These are phyloP conservation scores for Dioctria rufipes DNA, from an alignment of 2,888 invertebrate species.

Conservation along the genomic window DNA sequence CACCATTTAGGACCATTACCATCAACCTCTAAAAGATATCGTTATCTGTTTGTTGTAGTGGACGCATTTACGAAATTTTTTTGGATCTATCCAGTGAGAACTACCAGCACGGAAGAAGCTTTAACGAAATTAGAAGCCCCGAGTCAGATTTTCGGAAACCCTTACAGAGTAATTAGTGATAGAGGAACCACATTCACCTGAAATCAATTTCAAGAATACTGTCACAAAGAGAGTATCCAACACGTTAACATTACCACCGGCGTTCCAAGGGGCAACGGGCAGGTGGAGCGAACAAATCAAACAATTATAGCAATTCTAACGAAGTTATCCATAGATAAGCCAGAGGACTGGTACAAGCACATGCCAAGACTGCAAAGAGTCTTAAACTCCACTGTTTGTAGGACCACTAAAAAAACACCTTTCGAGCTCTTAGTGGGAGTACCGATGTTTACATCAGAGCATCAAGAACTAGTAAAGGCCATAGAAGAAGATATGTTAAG, in stretches of 20 bases:
- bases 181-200: slow-evolving; percentile 58
- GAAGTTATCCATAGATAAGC: slow-evolving; percentile 64
- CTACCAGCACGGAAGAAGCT: neutral
- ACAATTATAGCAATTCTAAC: slow-evolving; percentile 63
- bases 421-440: neutral
- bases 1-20: slow-evolving; percentile 64
- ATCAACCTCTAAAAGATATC: slow-evolving; percentile 63
- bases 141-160: neutral
- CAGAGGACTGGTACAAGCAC: slow-evolving; percentile 49
- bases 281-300: slow-evolving; percentile 64
- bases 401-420: neutral
- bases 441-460: slow-evolving; percentile 31
- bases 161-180: neutral
- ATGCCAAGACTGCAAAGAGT: neutral
- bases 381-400: neutral
- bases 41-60: slow-evolving; percentile 58
- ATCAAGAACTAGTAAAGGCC: neutral
- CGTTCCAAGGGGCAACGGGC: slow-evolving; percentile 61
- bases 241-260: slow-evolving; percentile 61
- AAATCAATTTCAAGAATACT: slow-evolving; percentile 64
- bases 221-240: slow-evolving; percentile 63
- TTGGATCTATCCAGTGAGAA: slow-evolving; percentile 2
- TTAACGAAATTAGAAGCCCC: neutral
- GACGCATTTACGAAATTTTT: slow-evolving; percentile 9
- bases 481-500: slow-evolving; percentile 7